Base-by-base conservation (phyloP, 1,140 invertebrate genomes). In the Drosophila sucinea region DNA sequence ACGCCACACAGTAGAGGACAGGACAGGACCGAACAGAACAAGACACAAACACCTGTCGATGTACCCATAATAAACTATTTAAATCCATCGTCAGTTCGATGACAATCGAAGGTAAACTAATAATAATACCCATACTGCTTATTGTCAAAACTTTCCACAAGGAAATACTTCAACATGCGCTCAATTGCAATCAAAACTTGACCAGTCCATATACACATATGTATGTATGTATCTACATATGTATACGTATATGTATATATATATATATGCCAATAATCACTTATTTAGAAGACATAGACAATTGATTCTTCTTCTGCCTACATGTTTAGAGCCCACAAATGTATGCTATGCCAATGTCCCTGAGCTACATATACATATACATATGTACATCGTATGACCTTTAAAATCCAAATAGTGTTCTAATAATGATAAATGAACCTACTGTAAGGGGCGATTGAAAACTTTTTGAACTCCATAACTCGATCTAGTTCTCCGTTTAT, bases 11-110 rank as follows among this genome's bases (percentile, higher is more conserved):
- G 78, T 32, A 33, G 55, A 10, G 25, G 35, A n/a, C 55, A 25
- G 17, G 17, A 29, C 38, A 60, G 23, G 1, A 40, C 32, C n/a
- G 41, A 47, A 11, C 5, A 32, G 41, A 33, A 23, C 17, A 58
- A 40, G 32, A 75, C 32, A 51, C 62, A 38, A 47, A 40, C 76
- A 79, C 38, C 77, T 87, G 83, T 29, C 40, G 41, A 32, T 44
- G 44, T 84, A 74, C 84, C 62, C 83, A 87, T 72, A 47, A 87
- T 87, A 72, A 89, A 80, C 75, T 74, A 89, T 89, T 78, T 73
- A 73, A 69, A 60, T 71, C 76, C 57, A 35, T 27, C n/a, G 8
- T 33, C 6, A 40, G 35, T 64, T 40, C 41, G 47, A 11, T 63
- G 67, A 51, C 65, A 60, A 17, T 60, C 32, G 55, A 55, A 70